These are phyloP conservation scores for Hedya salicella DNA, from an alignment of 2,888 invertebrate genomes.

Conservation along the genomic window DNA sequence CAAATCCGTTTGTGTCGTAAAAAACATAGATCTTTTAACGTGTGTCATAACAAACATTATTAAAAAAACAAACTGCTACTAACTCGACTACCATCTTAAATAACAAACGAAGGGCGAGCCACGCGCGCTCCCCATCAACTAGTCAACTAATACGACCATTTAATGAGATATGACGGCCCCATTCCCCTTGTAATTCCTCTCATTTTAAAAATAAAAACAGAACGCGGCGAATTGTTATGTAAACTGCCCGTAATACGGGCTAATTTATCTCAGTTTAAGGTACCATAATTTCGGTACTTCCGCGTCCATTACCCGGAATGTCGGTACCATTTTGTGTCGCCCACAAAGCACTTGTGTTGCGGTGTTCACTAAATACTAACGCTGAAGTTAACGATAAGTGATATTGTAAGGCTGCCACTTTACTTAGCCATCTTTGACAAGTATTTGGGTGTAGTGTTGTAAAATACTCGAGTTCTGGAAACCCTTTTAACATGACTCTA, in stretches of 20 bases:
- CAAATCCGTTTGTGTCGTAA: too few species aligned
- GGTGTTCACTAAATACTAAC: slow-evolving; percentile 21
- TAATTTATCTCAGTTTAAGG: slow-evolving; percentile 40
- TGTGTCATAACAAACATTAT: too few species aligned
- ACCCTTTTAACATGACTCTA: too few species aligned
- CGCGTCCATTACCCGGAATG: slow-evolving; percentile 31
- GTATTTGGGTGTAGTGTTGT: not conserved
- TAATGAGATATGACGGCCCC: slow-evolving; percentile 54
- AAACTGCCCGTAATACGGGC: slow-evolving; percentile 36
- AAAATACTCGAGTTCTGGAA: too few species aligned
- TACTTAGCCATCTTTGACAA: not conserved
- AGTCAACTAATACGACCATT: slow-evolving; percentile 50
- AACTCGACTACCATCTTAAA: not conserved
- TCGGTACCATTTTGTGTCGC: slow-evolving; percentile 32
- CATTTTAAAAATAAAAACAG: slow-evolving; percentile 63
- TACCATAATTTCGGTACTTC: slow-evolving; percentile 32
- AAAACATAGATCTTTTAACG: too few species aligned
- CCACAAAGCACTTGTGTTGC: slow-evolving; percentile 12
- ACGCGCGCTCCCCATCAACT: slow-evolving; percentile 45
- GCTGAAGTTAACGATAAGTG: slow-evolving; percentile 27
- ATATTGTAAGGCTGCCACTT: slow-evolving; percentile 7
- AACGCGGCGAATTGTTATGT: slow-evolving; percentile 50
- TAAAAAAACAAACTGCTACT: too few species aligned
- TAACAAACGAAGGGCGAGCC: slow-evolving; percentile 1
- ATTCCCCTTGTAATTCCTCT: slow-evolving; percentile 61